These are phyloP conservation scores for Lithodes maja DNA, from an alignment of 2,888 invertebrate species.

Conservation along the genomic window DNA sequence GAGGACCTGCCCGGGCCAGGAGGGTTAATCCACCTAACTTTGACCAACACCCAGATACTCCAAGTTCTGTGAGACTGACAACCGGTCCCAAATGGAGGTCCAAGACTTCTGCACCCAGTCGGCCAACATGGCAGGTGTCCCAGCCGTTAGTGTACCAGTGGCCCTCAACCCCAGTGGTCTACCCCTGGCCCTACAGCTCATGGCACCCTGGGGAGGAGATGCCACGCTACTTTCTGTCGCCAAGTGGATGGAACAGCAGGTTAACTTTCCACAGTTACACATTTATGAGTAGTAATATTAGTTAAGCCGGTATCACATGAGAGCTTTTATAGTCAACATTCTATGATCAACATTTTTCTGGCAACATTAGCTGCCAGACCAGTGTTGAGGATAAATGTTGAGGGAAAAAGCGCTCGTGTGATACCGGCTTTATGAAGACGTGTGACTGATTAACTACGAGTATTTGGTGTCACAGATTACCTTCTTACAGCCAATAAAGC, in stretches of 20 bases:
- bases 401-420: too few relatives aligned
- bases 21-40: too few relatives aligned
- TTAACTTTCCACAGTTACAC: conserved; percentile 42
- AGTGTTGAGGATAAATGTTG: too few relatives aligned
- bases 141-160: conserved; percentile 60
- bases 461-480: too few relatives aligned
- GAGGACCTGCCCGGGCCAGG: too few relatives aligned
- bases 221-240: conserved; percentile 84
- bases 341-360: too few relatives aligned
- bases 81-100: conserved; percentile 89
- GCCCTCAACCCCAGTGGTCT: conserved; percentile 74
- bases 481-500: too few relatives aligned
- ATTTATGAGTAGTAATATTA: neutral
- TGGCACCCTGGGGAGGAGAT: conserved; percentile 88
- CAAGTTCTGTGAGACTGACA: conserved; percentile 86
- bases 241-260: conserved; percentile 83
- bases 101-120: conserved; percentile 98
- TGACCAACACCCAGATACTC: conserved; percentile 76
- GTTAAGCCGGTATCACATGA: too few relatives aligned
- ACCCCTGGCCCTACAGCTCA: conserved; percentile 91
- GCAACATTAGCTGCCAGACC: too few relatives aligned
- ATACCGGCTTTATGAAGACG: too few relatives aligned
- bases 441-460: too few relatives aligned
- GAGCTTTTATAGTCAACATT: too few relatives aligned
- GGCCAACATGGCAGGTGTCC: conserved; percentile 93